phyloP scores from a whole-genome alignment of 2,113 vertebrate species.

The Oncorhynchus clarkii region DNA sequence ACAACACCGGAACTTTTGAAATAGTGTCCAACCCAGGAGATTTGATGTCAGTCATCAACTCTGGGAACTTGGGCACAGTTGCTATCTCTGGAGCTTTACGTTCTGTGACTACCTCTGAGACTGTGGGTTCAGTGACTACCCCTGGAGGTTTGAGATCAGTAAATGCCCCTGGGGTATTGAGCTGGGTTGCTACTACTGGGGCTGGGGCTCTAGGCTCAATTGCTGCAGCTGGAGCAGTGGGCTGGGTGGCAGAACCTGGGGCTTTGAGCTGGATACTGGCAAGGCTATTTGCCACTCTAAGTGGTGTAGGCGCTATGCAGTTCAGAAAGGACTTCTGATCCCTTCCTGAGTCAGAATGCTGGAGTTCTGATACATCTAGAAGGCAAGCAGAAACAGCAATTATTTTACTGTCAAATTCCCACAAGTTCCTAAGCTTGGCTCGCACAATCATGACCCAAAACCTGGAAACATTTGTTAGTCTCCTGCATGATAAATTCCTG shows the following conservation, averaged over 20 bases:
- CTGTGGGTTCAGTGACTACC: not conserved
- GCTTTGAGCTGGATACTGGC: conserved; percentile 50
- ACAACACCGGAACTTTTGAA: not conserved
- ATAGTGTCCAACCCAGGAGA: not conserved
- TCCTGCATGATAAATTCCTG: not conserved
- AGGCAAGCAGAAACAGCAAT: conserved; percentile 33
- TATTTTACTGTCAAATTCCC: not conserved
- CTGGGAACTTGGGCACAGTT: not conserved
- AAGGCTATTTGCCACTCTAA: conserved; percentile 39
- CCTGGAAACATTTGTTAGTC: not conserved
- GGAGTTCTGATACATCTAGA: conserved; percentile 52
- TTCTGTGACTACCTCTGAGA: conserved; percentile 15
- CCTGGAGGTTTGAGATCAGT: not conserved
- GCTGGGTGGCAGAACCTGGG: not conserved
- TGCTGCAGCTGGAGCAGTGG: not conserved
- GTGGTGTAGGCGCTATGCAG: conserved; percentile 37
- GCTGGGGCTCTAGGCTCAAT: not conserved
- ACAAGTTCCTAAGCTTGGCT: not conserved
- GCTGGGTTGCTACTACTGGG: not conserved
- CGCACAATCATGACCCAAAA: not conserved
- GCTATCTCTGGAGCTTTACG: not conserved
- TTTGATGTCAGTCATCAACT: not conserved
- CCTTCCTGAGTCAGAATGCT: conserved; percentile 23
- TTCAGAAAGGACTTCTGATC: not conserved
- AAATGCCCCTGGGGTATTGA: conserved; percentile 7